A percentile compares a stretch with the other conserved stretches of the same genome.
These are phyloP conservation scores for Nylanderia fulva DNA, from an alignment of 1,140 invertebrate species.

Conservation along the genomic window DNA sequence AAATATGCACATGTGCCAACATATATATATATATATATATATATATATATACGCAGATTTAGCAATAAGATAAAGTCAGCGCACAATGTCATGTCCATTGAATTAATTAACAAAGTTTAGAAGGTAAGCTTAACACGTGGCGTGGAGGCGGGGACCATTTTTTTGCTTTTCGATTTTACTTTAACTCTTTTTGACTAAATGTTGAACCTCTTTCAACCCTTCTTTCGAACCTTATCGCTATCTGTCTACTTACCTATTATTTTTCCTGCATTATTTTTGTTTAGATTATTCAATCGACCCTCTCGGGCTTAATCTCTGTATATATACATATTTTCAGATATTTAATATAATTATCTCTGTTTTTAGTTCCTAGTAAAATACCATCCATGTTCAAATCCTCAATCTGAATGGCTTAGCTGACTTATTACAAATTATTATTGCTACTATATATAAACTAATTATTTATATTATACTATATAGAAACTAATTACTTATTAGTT, in stretches of 20 bases:
- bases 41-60: constrained; percentile 9
- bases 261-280: not conserved
- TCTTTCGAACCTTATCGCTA: constrained; percentile 26
- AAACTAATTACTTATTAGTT: constrained; percentile 1
- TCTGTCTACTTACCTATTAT: not conserved
- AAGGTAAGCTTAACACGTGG: constrained; percentile 75
- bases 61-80: constrained; percentile 47
- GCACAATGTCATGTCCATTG: constrained; percentile 62
- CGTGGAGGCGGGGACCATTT: constrained; percentile 83
- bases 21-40: not conserved
- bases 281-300: constrained; percentile 21
- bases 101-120: constrained; percentile 48
- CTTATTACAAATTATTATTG: constrained; percentile 19
- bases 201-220: constrained; percentile 39
- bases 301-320: not conserved
- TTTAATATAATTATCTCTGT: not conserved
- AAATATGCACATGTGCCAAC: constrained; percentile 23
- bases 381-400: not conserved
- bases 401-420: not conserved
- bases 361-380: constrained; percentile 1
- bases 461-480: too few species aligned
- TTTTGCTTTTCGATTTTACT: constrained; percentile 64
- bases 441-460: constrained; percentile 21
- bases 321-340: constrained; percentile 31
- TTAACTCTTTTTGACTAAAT: constrained; percentile 31